Evolutionary conservation across 2,797 vertebrate species (phyloP).

Genomic region (Lepus oiostolus): DNA sequence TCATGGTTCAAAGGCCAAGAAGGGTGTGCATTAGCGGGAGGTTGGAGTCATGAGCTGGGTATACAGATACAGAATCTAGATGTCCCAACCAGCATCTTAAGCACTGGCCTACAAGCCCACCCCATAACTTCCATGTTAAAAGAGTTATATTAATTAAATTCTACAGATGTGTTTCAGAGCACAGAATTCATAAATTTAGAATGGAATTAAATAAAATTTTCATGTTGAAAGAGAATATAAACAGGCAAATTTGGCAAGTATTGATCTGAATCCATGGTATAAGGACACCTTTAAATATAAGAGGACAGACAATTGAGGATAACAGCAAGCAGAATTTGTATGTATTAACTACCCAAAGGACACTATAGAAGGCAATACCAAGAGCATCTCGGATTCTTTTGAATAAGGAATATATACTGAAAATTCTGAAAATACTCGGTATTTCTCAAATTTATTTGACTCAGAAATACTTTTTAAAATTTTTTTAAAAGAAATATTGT

Average conservation of each 20-base stretch:
- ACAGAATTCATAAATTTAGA: too few species aligned
- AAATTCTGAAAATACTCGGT: constrained; percentile 18
- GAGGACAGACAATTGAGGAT: background rate
- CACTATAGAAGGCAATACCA: constrained; percentile 36
- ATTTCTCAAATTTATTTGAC: constrained; percentile 37
- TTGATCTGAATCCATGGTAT: background rate
- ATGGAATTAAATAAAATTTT: constrained; percentile 52
- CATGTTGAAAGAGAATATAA: constrained; percentile 57
- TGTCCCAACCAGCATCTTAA: too few species aligned
- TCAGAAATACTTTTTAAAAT: constrained; percentile 37
- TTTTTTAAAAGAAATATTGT: background rate
- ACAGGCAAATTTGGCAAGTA: constrained; percentile 25
- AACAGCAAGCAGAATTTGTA: background rate
- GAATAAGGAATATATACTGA: background rate
- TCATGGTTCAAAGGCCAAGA: too few species aligned
- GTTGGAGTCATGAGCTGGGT: too few species aligned
- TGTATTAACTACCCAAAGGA: constrained; percentile 24
- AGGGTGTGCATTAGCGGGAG: too few species aligned
- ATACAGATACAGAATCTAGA: too few species aligned
- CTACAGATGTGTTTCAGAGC: background rate
- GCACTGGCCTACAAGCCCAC: too few species aligned
- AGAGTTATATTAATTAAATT: constrained; percentile 49
- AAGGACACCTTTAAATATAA: constrained; percentile 19
- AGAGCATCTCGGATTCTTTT: constrained; percentile 19
- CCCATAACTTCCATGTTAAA: background rate